Base-by-base conservation (phyloP, 2,113 vertebrate species). In the Pardalotus punctatus region DNA sequence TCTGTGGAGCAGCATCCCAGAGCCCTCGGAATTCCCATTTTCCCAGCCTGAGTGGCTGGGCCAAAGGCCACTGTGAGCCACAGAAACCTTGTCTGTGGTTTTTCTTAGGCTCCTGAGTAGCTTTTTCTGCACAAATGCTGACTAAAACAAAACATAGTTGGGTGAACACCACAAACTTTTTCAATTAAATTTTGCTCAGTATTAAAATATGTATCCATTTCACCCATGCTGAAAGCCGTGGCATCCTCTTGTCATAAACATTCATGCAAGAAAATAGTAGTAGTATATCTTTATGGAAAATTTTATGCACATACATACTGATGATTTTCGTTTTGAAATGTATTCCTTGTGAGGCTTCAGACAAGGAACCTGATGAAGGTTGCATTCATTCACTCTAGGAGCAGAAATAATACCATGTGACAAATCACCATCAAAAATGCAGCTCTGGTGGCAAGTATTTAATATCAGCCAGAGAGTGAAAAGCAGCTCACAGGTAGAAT, bases 141-240 rank as follows among this genome's bases (percentile, higher is more conserved):
- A 74, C 71, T 77, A 12, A 58, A 95, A 24, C 36, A 93, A 66
- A 86, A 71, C 28, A 56, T 12, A 81, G 33, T 21, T 71, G 67
- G 16, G 43, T 60, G 79, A 90, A 60, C 14, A 60, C 42, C 6
- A 38, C 13, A 56, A 93, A 64, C 15, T 66, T 89, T 92, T 92
- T 62, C 87, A 64, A 77, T 92, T 91, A 94, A 62, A 77, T 86
- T 83, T 86, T 86, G 8, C 74, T 96, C 40, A 20, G 18, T 84
- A 86, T 93, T 96, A 90, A 93, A 93, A 95, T 95, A 94, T 67
- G 64, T 90, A 94, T 88, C 67, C 28, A 67, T 91, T 92, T 93
- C 90, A 92, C 20, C 60, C 76, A 45, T 67, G 76, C 82, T 90
- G 90, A 80, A 95, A 94, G 50, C 54, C 18, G 33, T 91, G 67